phyloP scores from a whole-genome alignment of 2,888 invertebrate species.

The Aphidius colemani region DNA sequence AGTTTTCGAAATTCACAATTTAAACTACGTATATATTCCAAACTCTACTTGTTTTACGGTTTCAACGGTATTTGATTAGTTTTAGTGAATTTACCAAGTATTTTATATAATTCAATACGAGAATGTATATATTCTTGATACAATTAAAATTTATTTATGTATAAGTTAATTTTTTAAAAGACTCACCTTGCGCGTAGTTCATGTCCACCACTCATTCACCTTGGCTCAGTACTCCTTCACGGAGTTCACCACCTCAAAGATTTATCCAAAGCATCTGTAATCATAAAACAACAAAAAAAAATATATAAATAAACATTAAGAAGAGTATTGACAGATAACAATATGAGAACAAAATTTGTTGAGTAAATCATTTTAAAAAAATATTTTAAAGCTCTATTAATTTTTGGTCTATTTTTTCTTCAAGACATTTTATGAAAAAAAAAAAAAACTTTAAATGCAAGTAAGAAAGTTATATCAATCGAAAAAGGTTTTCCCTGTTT shows the following conservation, averaged over 20 bases:
- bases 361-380: slow-evolving; percentile 50
- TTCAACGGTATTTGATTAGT: slow-evolving; percentile 59
- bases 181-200: slow-evolving; percentile 59
- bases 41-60: slow-evolving; percentile 58
- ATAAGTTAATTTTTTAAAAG: not conserved
- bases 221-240: slow-evolving; percentile 52
- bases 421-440: slow-evolving; percentile 20
- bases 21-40: slow-evolving; percentile 57
- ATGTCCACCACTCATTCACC: slow-evolving; percentile 58
- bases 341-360: no score
- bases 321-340: no score
- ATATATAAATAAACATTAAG: no score
- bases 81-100: slow-evolving; percentile 57
- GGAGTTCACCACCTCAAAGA: slow-evolving; percentile 47
- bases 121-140: slow-evolving; percentile 1
- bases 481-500: slow-evolving; percentile 22
- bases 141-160: not conserved
- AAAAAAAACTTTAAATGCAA: slow-evolving; percentile 21
- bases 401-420: slow-evolving; percentile 36
- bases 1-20: slow-evolving; percentile 46
- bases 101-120: slow-evolving; percentile 39
- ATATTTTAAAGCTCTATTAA: slow-evolving; percentile 49
- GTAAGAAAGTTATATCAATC: slow-evolving; percentile 1
- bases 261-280: slow-evolving; percentile 43
- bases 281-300: slow-evolving; percentile 10